Base-by-base conservation (phyloP, 2,888 invertebrate genomes). In the Ariolimax columbianus region DNA sequence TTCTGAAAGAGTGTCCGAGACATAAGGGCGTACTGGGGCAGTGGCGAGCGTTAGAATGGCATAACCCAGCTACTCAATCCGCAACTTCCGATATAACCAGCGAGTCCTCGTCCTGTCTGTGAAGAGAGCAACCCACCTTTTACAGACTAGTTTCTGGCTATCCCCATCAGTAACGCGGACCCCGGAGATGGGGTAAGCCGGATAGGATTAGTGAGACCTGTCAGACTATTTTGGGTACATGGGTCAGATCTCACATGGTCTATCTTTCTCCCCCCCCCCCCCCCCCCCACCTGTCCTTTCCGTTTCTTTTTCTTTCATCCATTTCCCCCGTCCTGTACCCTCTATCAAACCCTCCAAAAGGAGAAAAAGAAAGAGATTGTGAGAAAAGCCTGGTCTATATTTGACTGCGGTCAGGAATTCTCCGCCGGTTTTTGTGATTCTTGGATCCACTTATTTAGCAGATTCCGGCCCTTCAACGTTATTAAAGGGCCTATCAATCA, bases 201-300 rank as follows among this genome's bases (percentile, higher is more conserved):
- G 11, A 19, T 3, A n/a, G 66, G 79, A 63, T 79, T 79, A 63
- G n/a, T 66, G 63, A n/a, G 38, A 63, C 40, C 66, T 79, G 79
- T 38, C 68, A 47, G 80, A 38, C 47, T 80, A 80, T 80, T 80
- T 68, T 68, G 43, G 68, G 68, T 80, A 80, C 23, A 30, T 51
- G 33, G 80, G 80, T 80, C 80, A 68, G 80, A 80, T 80, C 68
- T 68, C 68, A 66, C 47, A 30, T 68, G 66, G 1, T 51, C 38
- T 43, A 40, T 40, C n/a, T 66, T 43, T 78, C 17, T 63, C 7
- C 7, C 40, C 30, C 0, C 47, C n/a, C 30, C 47, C 43, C 23
- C 30, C 2, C 2, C 36, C 30, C 9, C 14, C 51, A 47, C 17
- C 9, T 43, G 3, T 33, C 23, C 30, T 17, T 75, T 51, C 33